These are phyloP conservation scores for Bombus pyrosoma DNA, from an alignment of 1,140 invertebrate species.

Conservation along the genomic window DNA sequence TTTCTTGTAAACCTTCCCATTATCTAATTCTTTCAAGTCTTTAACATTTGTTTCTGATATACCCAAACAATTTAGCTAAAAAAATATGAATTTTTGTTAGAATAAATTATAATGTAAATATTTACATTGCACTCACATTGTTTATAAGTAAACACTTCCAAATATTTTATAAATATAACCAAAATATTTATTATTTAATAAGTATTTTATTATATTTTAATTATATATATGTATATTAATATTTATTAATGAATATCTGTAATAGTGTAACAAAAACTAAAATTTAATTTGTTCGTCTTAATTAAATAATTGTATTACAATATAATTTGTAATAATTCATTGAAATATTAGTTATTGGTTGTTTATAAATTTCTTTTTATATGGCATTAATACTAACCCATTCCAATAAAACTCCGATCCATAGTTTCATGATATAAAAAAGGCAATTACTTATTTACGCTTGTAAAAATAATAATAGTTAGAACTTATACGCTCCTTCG, in stretches of 20 bases:
- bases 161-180: background rate
- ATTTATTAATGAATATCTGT: too few relatives aligned
- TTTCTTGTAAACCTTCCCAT: conserved; percentile 64
- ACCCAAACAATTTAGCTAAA: conserved; percentile 60
- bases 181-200: too few relatives aligned
- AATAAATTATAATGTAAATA: background rate
- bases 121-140: background rate
- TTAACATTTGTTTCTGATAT: conserved; percentile 30
- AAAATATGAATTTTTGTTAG: conserved; percentile 17
- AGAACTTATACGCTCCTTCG: background rate
- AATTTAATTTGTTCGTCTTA: background rate
- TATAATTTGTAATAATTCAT: background rate
- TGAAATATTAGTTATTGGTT: background rate
- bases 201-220: too few relatives aligned
- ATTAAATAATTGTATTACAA: background rate
- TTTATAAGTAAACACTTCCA: background rate
- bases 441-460: background rate
- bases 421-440: conserved; percentile 46
- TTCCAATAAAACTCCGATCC: conserved; percentile 60
- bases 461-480: background rate
- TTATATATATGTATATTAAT: too few relatives aligned
- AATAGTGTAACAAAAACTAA: background rate
- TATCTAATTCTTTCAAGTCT: conserved; percentile 60
- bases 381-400: conserved; percentile 52
- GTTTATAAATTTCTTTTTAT: background rate